phyloP scores from a whole-genome alignment of 2,888 invertebrate genomes.

The Argyresthia goedartella region DNA sequence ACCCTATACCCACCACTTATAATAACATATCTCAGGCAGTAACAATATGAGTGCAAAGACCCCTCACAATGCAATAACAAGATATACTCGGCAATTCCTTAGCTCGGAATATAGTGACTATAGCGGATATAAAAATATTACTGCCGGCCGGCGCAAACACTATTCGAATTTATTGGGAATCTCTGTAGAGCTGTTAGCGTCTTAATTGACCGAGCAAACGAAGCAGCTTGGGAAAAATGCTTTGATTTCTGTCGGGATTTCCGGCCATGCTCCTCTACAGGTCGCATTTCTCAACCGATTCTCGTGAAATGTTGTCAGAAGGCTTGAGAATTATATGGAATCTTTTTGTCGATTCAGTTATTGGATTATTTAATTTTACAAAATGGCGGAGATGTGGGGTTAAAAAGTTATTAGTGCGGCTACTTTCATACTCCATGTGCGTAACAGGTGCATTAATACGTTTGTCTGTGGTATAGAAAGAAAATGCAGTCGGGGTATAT shows the following conservation, averaged over 20 bases:
- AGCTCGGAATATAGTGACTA: conserved; percentile 24
- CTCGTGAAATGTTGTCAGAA: neutral
- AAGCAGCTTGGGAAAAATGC: too few species aligned
- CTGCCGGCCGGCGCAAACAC: conserved; percentile 12
- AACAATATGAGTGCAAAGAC: conserved; percentile 3
- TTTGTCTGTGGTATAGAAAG: too few species aligned
- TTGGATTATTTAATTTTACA: neutral
- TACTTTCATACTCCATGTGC: too few species aligned
- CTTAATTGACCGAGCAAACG: neutral
- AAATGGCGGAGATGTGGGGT: too few species aligned
- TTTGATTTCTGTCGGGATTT: neutral
- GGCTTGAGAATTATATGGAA: neutral
- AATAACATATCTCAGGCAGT: conserved; percentile 1
- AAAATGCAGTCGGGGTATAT: too few species aligned
- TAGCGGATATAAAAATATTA: conserved; percentile 40
- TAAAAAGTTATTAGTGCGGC: too few species aligned
- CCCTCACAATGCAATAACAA: conserved; percentile 31
- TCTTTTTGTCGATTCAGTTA: neutral
- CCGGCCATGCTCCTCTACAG: neutral
- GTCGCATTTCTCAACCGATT: too few species aligned
- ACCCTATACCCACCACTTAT: conserved; percentile 2
- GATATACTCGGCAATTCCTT: conserved; percentile 38
- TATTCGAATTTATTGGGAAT: conserved; percentile 23
- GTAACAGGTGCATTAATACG: too few species aligned
- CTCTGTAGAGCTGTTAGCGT: conserved; percentile 15